Evolutionary conservation across 1,140 invertebrate species (phyloP).

Genomic region (Heliconius eleuchia): DNA sequence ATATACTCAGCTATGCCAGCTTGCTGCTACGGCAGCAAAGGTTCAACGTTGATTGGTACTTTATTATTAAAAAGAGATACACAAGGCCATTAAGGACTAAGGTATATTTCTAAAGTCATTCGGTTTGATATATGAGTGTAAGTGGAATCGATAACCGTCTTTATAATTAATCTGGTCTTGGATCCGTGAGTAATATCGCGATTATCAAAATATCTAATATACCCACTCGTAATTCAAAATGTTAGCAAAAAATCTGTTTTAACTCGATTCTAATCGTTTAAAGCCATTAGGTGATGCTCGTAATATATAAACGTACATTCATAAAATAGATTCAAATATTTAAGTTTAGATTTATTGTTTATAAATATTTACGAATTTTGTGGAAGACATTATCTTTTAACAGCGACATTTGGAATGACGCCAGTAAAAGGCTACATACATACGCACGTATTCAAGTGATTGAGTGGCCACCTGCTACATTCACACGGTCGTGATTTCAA

Average conservation of each 20-base stretch:
- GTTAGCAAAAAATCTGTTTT: not conserved
- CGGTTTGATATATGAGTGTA: constrained; percentile 55
- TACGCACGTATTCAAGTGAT: constrained; percentile 1
- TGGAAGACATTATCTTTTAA: constrained; percentile 17
- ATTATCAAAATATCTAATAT: constrained; percentile 11
- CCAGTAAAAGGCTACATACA: constrained; percentile 26
- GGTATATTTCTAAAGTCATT: constrained; percentile 51
- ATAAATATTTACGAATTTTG: constrained; percentile 14
- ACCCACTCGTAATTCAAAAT: not conserved
- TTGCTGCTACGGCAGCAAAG: constrained; percentile 34
- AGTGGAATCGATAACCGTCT: constrained; percentile 45
- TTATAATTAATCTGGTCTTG: constrained; percentile 36
- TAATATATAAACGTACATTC: not conserved
- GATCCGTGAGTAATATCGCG: constrained; percentile 21
- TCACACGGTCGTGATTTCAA: not conserved
- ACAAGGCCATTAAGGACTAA: constrained; percentile 57
- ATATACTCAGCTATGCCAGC: constrained; percentile 21
- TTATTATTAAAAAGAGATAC: constrained; percentile 54
- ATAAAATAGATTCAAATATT: constrained; percentile 14
- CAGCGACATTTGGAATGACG: constrained; percentile 33
- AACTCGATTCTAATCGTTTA: not conserved
- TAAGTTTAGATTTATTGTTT: constrained; percentile 7
- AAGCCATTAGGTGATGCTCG: constrained; percentile 2
- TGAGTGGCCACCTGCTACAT: constrained; percentile 14
- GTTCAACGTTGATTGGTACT: constrained; percentile 43